A percentile compares a stretch with the other conserved stretches of the same genome.
These are phyloP conservation scores for Calliopsis andreniformis DNA, from an alignment of 1,140 invertebrate genomes.

Conservation along the genomic window DNA sequence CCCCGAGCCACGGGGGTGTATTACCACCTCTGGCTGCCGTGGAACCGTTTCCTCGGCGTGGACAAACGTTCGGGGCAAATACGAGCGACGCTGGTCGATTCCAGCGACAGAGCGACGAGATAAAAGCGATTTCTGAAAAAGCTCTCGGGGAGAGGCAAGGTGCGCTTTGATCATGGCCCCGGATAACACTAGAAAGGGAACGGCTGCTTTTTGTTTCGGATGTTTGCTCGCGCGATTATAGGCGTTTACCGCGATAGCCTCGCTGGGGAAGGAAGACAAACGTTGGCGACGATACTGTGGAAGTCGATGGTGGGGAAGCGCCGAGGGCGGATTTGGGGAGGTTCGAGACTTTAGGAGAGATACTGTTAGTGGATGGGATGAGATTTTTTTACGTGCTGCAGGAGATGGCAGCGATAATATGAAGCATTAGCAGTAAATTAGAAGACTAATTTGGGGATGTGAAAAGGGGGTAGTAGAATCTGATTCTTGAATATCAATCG, in stretches of 20 bases:
- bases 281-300: slow-evolving; percentile 28
- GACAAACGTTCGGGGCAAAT: slow-evolving; percentile 53
- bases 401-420: no score
- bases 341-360: background rate
- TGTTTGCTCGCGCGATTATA: slow-evolving; percentile 58
- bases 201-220: slow-evolving; percentile 32
- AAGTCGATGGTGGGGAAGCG: background rate
- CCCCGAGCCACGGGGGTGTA: slow-evolving; percentile 1
- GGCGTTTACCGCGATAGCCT: slow-evolving; percentile 46
- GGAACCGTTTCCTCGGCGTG: slow-evolving; percentile 27
- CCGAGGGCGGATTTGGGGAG: background rate
- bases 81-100: slow-evolving; percentile 42
- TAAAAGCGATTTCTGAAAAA: slow-evolving; percentile 51
- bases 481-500: no score
- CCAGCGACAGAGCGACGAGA: slow-evolving; percentile 25
- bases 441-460: no score
- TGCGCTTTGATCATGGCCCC: slow-evolving; percentile 45
- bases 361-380: background rate
- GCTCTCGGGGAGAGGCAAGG: background rate
- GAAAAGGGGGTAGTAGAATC: no score
- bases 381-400: no score
- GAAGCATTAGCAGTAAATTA: no score
- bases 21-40: slow-evolving; percentile 1
- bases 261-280: slow-evolving; percentile 36
- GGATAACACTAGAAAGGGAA: slow-evolving; percentile 8